These are phyloP conservation scores for Lasioglossum leucozonium DNA, from an alignment of 2,888 invertebrate genomes.

Conservation along the genomic window DNA sequence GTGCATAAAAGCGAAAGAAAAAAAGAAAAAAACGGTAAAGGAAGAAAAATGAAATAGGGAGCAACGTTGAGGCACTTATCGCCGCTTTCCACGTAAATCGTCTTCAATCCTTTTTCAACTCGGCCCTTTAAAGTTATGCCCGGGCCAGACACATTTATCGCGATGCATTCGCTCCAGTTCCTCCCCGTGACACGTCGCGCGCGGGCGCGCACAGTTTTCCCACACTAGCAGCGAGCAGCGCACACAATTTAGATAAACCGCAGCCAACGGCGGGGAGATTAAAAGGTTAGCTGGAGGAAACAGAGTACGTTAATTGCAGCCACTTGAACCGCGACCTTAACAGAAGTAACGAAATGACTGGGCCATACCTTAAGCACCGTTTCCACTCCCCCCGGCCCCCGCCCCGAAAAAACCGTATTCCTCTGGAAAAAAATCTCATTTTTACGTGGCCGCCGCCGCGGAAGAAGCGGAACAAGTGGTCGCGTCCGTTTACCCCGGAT, in stretches of 20 bases:
- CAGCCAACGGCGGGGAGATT: conserved; percentile 51
- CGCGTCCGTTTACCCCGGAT: background rate
- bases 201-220: conserved; percentile 50
- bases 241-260: conserved; percentile 68
- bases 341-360: conserved; percentile 35
- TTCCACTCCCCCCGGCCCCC: background rate
- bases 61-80: conserved; percentile 46
- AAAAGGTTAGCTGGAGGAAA: conserved; percentile 68
- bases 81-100: conserved; percentile 53
- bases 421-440: conserved; percentile 2
- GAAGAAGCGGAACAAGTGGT: background rate
- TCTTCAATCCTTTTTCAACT: conserved; percentile 59
- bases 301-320: conserved; percentile 68
- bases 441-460: background rate
- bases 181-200: conserved; percentile 52
- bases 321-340: conserved; percentile 67
- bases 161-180: conserved; percentile 60
- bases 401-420: conserved; percentile 2
- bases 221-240: conserved; percentile 61
- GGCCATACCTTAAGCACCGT: conserved; percentile 23
- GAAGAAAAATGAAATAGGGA: conserved; percentile 2
- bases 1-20: background rate
- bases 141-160: conserved; percentile 62
- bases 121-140: conserved; percentile 57
- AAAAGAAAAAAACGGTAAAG: background rate